Percentiles rank a stretch among this genome's conserved stretches.
phyloP scores from a whole-genome alignment of 2,113 vertebrate species.

The Brachirus orientalis region DNA sequence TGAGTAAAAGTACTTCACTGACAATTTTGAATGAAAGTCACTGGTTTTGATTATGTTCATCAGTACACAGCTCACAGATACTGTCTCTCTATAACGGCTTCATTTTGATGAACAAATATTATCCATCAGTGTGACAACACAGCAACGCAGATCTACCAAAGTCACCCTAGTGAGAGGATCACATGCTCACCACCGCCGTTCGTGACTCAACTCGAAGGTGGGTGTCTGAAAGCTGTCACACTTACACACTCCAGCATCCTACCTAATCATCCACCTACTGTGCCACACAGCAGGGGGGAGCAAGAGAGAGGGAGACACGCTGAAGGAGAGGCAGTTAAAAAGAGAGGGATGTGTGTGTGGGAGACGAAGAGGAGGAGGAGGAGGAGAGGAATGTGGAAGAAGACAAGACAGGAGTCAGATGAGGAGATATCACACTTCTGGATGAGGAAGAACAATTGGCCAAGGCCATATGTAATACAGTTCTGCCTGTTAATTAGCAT shows the following conservation, averaged over 20 bases:
- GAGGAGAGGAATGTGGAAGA: constrained; percentile 3
- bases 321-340: constrained; percentile 65
- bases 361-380: constrained; percentile 28
- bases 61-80: background rate
- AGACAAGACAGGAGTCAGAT: constrained; percentile 29
- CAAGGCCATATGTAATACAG: constrained; percentile 30
- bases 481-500: constrained; percentile 68
- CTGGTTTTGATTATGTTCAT: background rate
- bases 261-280: constrained; percentile 81
- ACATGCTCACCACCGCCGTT: constrained; percentile 69
- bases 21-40: background rate
- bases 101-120: constrained; percentile 43
- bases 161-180: constrained; percentile 80
- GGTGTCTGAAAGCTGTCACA: constrained; percentile 79
- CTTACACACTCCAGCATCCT: constrained; percentile 76
- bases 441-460: constrained; percentile 13
- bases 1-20: too few relatives aligned
- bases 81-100: constrained; percentile 11
- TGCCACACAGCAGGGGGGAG: constrained; percentile 63
- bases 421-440: constrained; percentile 16
- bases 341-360: constrained; percentile 35
- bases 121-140: constrained; percentile 49
- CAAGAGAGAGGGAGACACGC: constrained; percentile 59
- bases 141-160: constrained; percentile 69
- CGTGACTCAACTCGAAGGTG: constrained; percentile 79